Percentiles rank a stretch among this genome's conserved stretches.
These are phyloP conservation scores for Gopherus flavomarginatus DNA, from an alignment of 2,113 vertebrate species.

Conservation along the genomic window DNA sequence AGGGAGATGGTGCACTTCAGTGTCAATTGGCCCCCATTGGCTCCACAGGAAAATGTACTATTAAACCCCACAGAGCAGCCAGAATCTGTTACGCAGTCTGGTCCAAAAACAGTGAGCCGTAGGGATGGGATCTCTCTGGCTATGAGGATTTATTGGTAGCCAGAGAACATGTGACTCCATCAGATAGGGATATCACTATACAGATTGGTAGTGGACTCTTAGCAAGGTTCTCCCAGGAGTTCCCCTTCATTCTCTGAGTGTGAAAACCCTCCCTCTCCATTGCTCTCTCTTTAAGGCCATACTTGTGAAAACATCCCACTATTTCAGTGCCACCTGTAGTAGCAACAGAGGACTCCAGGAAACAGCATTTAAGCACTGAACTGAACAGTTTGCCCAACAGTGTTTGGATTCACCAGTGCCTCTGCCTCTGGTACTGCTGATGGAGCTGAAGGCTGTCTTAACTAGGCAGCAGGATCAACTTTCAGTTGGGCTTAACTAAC, in stretches of 20 bases:
- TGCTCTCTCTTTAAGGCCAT: neutral
- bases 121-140: neutral
- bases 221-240: neutral
- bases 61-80: neutral
- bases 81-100: neutral
- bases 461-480: neutral
- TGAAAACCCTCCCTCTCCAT: neutral
- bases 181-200: neutral
- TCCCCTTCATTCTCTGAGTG: neutral
- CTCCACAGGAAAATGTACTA: rapidly evolving
- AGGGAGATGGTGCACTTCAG: neutral
- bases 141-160: neutral
- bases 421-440: neutral
- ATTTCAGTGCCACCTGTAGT: neutral
- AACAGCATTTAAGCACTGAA: neutral
- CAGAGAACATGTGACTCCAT: neutral
- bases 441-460: neutral
- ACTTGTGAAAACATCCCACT: neutral
- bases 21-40: neutral
- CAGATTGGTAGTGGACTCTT: neutral
- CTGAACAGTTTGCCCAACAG: neutral
- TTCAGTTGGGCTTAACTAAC: slow-evolving; percentile 12
- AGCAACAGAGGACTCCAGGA: neutral
- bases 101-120: neutral
- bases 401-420: neutral